Base-by-base conservation (phyloP, 2,113 vertebrate genomes). In the Eclectus roratus region DNA sequence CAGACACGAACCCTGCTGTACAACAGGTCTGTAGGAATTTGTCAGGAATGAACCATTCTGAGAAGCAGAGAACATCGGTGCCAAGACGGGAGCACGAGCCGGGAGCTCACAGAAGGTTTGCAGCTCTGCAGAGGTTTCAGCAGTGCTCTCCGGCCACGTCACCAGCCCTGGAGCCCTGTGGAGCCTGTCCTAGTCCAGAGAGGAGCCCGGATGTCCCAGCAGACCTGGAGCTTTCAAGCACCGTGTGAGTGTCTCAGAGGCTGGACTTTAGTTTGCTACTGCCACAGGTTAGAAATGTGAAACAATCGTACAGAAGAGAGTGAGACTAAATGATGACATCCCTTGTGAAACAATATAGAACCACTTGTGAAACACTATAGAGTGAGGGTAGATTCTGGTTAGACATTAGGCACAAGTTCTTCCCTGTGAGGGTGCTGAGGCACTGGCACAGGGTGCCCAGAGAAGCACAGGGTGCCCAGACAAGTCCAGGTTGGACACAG, bases 221-320 rank as follows among this genome's bases (percentile, higher is more conserved):
- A 91, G 35, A n/a, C 39, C 65, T 23, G 27, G 64, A 64, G 21
- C 27, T 65, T 71, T 29, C 44, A 14, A 20, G 12, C 50, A 70
- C 8, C 27, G 3, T 0, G 1, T 29, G 28, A 0, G 0, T 19
- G 10, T 47, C 43, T 58, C 63, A 64, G 43, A 63, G 27, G 21
- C 7, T 64, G 24, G 27, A 29, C 9, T 44, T 25, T 14, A 9
- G 31, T 77, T 77, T 31, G n/a, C n/a, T 52, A 7, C 46, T 1
- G 3, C 28, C 23, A 52, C 19, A 39, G 23, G 15, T 80, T 33
- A 53, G 64, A 77, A 53, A 58, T 21, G 15, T 77, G 74, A 58
- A 89, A 58, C 33, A 23, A 14, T 39, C 20, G 10, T 33, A 29
- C 13, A 39, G 31, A 29, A 44, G 19, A 64, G 37, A 23, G 17